A percentile compares a stretch with the other conserved stretches of the same genome.
phyloP scores from a whole-genome alignment of 1,140 invertebrate species.

The Calliphora vicina region DNA sequence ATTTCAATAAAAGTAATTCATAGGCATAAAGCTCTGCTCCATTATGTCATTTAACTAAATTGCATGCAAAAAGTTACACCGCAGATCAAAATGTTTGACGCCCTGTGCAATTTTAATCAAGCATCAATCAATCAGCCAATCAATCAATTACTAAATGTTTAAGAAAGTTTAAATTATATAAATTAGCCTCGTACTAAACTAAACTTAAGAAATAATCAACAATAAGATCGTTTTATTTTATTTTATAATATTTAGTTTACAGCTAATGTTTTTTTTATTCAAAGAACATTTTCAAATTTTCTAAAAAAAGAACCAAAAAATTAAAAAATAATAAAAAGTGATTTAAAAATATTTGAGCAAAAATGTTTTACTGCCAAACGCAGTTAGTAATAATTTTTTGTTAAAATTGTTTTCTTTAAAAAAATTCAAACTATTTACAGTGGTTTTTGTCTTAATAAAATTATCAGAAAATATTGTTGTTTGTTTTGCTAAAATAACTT shows the following conservation, averaged over 20 bases:
- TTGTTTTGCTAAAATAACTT: conserved; percentile 5
- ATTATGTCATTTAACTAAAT: too few relatives aligned
- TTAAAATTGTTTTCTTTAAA: conserved; percentile 32
- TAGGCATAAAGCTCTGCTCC: too few relatives aligned
- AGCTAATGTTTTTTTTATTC: background rate
- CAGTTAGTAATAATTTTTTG: background rate
- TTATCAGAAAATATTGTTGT: background rate
- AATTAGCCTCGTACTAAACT: conserved; percentile 61
- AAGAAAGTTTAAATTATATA: background rate
- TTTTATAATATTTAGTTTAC: conserved; percentile 10
- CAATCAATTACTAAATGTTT: too few relatives aligned
- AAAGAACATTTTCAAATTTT: background rate
- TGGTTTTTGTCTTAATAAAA: background rate
- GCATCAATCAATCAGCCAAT: too few relatives aligned
- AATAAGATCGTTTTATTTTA: conserved; percentile 40
- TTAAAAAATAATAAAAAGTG: conserved; percentile 9
- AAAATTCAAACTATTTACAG: conserved; percentile 27
- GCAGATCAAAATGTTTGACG: too few relatives aligned
- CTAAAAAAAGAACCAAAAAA: conserved; percentile 5
- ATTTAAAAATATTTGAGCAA: conserved; percentile 13
- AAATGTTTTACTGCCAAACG: conserved; percentile 45
- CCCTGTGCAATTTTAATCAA: too few relatives aligned
- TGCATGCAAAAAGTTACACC: too few relatives aligned
- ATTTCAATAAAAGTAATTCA: too few relatives aligned
- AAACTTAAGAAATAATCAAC: conserved; percentile 64